Evolutionary conservation across 1,140 invertebrate species (phyloP), one percentile per base, ranked within the genome.

Genomic region (Berghia stephanieae): DNA sequence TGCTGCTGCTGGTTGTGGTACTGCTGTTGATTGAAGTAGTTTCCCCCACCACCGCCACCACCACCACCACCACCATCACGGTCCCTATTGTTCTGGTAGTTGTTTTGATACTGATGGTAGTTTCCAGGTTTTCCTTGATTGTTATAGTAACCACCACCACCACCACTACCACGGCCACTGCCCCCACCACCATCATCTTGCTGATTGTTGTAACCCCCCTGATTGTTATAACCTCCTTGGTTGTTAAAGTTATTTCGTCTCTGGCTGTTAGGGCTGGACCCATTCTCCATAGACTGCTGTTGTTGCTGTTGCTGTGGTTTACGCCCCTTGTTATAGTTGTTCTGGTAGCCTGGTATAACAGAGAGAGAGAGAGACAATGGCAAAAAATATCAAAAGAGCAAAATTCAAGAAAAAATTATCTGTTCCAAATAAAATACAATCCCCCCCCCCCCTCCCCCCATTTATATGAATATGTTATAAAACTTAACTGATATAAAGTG

Each of bases 1-100:
- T 83, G 78, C 40, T 83, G 83, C 82, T 80, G 88, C 78, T 84
- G 83, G 81, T 85, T 78, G 44, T 79, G 78, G 34, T 63, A 70
- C 16, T 57, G 68, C 34, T 80, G 79, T 46, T 72, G 73, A n/a
- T n/a, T n/a, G n/a, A n/a, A n/a, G n/a, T n/a, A n/a, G n/a, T n/a
- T n/a, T n/a, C n/a, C n/a, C n/a, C n/a, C n/a, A n/a, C n/a, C n/a
- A n/a, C n/a, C n/a, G n/a, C n/a, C n/a, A n/a, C n/a, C n/a, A n/a
- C n/a, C n/a, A n/a, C n/a, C n/a, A n/a, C n/a, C n/a, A n/a, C n/a
- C n/a, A n/a, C n/a, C n/a, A n/a, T n/a, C n/a, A n/a, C n/a, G n/a
- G n/a, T n/a, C n/a, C n/a, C n/a, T n/a, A n/a, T 46, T 63, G 27
- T 67, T 75, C 68, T 80, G 83, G 79, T 43, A 77, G 76, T 69